phyloP scores from a whole-genome alignment of 2,888 invertebrate species.

The Ophion ventricosus region DNA sequence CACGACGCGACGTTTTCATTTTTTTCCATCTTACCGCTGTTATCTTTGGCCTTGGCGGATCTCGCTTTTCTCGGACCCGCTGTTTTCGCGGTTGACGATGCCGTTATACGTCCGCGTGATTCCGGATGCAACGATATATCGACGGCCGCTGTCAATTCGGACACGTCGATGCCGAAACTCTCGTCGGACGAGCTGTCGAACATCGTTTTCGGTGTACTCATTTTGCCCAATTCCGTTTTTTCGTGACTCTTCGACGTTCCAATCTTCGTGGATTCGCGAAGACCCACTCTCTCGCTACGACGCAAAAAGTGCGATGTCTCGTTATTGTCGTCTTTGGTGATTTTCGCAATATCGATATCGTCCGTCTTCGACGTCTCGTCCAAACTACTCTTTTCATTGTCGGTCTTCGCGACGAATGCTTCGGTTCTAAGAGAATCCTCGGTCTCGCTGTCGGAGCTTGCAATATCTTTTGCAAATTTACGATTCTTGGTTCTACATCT shows the following conservation, averaged over 20 bases:
- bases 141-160: conserved; percentile 75
- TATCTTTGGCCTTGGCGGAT: conserved; percentile 50
- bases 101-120: conserved; percentile 56
- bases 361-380: conserved; percentile 44
- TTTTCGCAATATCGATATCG: conserved; percentile 36
- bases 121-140: conserved; percentile 78
- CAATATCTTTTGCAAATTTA: conserved; percentile 64
- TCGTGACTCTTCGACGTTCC: conserved; percentile 70
- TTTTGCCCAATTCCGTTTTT: conserved; percentile 77
- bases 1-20: conserved; percentile 66
- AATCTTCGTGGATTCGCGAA: conserved; percentile 71
- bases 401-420: conserved; percentile 23
- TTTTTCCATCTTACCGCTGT: conserved; percentile 61
- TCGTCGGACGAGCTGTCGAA: conserved; percentile 81
- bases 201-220: conserved; percentile 74
- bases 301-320: conserved; percentile 64
- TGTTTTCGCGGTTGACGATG: conserved; percentile 15
- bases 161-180: conserved; percentile 78
- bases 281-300: conserved; percentile 73
- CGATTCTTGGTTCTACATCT: conserved; percentile 31
- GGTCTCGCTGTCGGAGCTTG: conserved; percentile 76
- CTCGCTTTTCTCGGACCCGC: conserved; percentile 38
- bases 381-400: conserved; percentile 14
- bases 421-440: conserved; percentile 72
- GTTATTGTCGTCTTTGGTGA: conserved; percentile 64